Conservation (phyloP, 2,113 vertebrate species). For the Amblyornis subalaris region DNA sequence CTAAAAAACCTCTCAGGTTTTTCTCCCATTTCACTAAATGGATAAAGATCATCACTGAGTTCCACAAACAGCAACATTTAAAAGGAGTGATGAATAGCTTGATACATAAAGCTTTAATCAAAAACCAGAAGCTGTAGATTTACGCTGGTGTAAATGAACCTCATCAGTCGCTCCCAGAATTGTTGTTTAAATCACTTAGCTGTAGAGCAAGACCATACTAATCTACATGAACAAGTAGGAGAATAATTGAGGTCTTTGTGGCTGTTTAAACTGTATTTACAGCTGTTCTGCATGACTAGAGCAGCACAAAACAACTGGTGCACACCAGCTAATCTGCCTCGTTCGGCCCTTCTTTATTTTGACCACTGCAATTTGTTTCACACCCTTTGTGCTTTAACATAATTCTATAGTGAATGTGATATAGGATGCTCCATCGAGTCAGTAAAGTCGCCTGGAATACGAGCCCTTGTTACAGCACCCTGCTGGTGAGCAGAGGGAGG, state of each 20-base stretch:
- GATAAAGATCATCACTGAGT: neutral
- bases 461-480: neutral
- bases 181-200: slow-evolving; percentile 17
- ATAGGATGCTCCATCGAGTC: neutral
- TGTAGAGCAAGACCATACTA: neutral
- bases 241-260: slow-evolving; percentile 23
- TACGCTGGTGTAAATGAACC: neutral
- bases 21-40: neutral
- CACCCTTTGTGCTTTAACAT: neutral
- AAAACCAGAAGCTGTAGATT: neutral
- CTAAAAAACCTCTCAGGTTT: neutral
- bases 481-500: neutral
- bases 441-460: neutral
- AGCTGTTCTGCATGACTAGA: slow-evolving; percentile 1
- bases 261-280: slow-evolving; percentile 10
- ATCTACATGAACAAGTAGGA: neutral
- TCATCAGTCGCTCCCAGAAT: neutral
- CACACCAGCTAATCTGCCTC: neutral
- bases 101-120: slow-evolving; percentile 20
- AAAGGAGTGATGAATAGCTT: neutral
- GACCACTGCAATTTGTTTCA: slow-evolving; percentile 11
- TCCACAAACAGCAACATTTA: neutral
- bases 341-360: slow-evolving; percentile 2
- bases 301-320: neutral
- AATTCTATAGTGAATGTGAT: neutral